Conservation (phyloP, 2,888 invertebrate genomes). For the Heteromyza rotundicornis region DNA sequence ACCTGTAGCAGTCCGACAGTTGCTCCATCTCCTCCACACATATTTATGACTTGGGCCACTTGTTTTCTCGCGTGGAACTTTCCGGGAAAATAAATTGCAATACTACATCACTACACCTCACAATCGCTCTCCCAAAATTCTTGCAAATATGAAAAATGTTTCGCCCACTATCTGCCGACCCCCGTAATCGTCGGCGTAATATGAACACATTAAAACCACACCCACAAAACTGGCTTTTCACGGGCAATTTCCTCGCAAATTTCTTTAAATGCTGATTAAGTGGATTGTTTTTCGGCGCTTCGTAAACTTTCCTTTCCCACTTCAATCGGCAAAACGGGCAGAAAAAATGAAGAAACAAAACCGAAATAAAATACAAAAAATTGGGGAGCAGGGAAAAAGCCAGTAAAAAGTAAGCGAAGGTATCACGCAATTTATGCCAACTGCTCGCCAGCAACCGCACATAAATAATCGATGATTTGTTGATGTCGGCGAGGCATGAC, state of each 20-base stretch:
- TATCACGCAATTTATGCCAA: background rate
- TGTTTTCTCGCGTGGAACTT: too few relatives aligned
- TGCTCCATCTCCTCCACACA: too few relatives aligned
- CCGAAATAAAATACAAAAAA: slow-evolving; percentile 2
- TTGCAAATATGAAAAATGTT: too few relatives aligned
- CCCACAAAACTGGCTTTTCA: too few relatives aligned
- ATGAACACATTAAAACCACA: too few relatives aligned
- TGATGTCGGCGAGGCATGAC: background rate
- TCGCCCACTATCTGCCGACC: too few relatives aligned
- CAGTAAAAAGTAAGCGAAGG: background rate
- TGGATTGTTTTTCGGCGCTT: slow-evolving; percentile 13
- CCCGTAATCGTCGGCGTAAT: too few relatives aligned
- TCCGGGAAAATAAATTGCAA: too few relatives aligned
- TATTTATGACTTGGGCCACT: too few relatives aligned
- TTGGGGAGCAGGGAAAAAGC: background rate
- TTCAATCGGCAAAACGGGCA: slow-evolving; percentile 3
- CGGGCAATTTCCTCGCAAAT: slow-evolving; percentile 17
- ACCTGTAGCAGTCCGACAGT: too few relatives aligned
- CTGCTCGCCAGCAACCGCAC: background rate
- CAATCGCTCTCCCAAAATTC: too few relatives aligned
- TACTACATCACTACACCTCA: too few relatives aligned
- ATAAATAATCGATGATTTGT: slow-evolving; percentile 23
- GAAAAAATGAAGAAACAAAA: background rate
- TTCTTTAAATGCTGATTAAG: slow-evolving; percentile 23
- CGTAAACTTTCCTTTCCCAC: slow-evolving; percentile 3